Evolutionary conservation across 2,888 invertebrate species (phyloP), one percentile per base, ranked within the genome.

Genomic region (Brenthis ino): DNA sequence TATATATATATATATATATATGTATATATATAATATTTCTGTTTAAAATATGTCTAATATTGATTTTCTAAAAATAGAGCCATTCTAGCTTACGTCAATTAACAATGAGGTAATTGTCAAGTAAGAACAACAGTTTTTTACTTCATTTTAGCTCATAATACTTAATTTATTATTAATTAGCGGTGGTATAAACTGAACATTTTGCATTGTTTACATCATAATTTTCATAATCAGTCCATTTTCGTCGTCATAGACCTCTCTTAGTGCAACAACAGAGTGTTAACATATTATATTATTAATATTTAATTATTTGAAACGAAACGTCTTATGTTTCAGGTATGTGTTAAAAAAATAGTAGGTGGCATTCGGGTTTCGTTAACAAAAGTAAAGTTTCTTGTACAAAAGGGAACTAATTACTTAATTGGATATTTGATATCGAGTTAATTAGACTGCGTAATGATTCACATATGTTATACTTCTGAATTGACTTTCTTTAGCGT

Each of bases 361-460:
- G 20, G 53, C 33, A 53, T 63, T 37, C 63, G 53, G 33, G 63
- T 63, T 63, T 63, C 63, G 33, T 53, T 53, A 37, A 37, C 53
- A 20, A 20, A 20, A 20, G 20, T 20, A 20, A 20, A 20, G 20
- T 20, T 20, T 20, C 20, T 20, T 51, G 43, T 63, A 63, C 51
- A 63, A 37, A 53, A 63, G 53, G 20, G 53, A 63, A 53, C 20
- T 53, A 63, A 63, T 53, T 53, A 63, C 43, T 51, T 63, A 63
- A 63, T 63, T 63, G 53, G 63, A 53, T 53, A 63, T 53, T 53
- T 63, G 63, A 63, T 63, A 63, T 63, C 20, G 63, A 53, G 51
- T 63, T 53, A 61, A 61, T 63, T 63, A 63, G 63, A 53, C 53
- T 53, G 53, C 51, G 37, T 53, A 63, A 63, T 51, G 37, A 37